Conservation (phyloP, 2,113 vertebrate species). For the Stictonetta naevosa region DNA sequence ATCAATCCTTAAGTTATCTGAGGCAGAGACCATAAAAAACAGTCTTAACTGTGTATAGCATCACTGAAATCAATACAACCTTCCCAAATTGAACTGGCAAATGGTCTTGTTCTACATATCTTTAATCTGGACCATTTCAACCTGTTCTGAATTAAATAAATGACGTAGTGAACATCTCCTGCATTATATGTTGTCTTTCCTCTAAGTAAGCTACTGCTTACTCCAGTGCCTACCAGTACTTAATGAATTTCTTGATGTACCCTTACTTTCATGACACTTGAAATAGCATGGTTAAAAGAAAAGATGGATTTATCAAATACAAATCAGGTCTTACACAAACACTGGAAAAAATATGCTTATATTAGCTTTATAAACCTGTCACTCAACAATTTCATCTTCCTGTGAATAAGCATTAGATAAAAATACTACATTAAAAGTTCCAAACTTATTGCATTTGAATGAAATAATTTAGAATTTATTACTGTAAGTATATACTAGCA, state of each 20-base stretch:
- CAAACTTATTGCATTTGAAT: neutral
- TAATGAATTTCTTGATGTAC: neutral
- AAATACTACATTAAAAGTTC: neutral
- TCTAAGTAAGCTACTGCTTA: neutral
- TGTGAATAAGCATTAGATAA: neutral
- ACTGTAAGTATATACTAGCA: neutral
- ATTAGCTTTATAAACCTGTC: neutral
- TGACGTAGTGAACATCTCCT: neutral
- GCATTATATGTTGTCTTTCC: neutral
- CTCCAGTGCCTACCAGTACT: neutral
- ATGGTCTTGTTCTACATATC: neutral
- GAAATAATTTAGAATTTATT: neutral
- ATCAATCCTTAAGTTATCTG: conserved; percentile 13
- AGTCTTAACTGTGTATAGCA: neutral
- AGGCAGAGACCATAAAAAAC: conserved; percentile 9
- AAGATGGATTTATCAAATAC: neutral
- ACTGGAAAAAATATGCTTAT: neutral
- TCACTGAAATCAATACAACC: conserved; percentile 14
- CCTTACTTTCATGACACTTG: neutral
- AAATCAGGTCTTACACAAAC: neutral
- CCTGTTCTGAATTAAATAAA: neutral
- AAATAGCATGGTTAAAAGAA: neutral
- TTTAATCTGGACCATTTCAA: neutral
- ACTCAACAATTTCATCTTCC: neutral
- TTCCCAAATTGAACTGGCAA: neutral